Conservation (phyloP, 1,140 invertebrate genomes). For the Bombus consobrinus region DNA sequence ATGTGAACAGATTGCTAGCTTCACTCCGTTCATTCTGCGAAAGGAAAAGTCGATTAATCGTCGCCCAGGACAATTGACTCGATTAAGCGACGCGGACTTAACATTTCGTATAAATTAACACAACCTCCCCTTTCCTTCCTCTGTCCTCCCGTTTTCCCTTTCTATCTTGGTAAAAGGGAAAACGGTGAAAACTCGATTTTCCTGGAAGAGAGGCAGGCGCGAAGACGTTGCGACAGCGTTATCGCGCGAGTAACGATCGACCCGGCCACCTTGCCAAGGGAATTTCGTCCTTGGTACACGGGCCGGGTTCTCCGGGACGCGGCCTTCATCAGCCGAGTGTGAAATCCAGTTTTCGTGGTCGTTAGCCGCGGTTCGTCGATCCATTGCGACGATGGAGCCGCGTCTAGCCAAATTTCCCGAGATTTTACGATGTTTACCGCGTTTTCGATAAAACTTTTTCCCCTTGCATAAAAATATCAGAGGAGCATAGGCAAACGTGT, state of each 20-base stretch:
- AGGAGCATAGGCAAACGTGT: too few species aligned
- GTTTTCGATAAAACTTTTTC: not conserved
- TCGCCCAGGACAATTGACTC: constrained; percentile 13
- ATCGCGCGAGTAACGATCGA: constrained; percentile 59
- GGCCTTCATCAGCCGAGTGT: constrained; percentile 64
- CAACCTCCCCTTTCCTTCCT: not conserved
- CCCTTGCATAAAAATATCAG: too few species aligned
- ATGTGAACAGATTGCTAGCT: not conserved
- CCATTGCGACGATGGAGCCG: constrained; percentile 70
- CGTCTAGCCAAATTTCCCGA: constrained; percentile 68
- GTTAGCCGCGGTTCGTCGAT: constrained; percentile 68
- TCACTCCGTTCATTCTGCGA: not conserved
- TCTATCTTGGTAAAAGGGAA: constrained; percentile 38
- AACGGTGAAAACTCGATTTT: constrained; percentile 63
- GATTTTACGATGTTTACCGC: constrained; percentile 46
- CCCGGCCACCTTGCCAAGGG: constrained; percentile 10
- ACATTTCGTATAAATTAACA: constrained; percentile 36
- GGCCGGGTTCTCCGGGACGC: not conserved
- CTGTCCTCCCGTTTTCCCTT: not conserved
- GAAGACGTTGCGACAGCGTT: constrained; percentile 35
- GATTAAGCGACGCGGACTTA: constrained; percentile 6
- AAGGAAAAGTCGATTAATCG: constrained; percentile 25
- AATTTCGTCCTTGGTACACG: constrained; percentile 25
- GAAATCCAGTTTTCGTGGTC: constrained; percentile 74
- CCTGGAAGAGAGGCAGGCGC: constrained; percentile 2